Percentiles rank a stretch among this genome's conserved stretches.
phyloP scores from a whole-genome alignment of 2,888 invertebrate species.

The Drosophila barbarae region DNA sequence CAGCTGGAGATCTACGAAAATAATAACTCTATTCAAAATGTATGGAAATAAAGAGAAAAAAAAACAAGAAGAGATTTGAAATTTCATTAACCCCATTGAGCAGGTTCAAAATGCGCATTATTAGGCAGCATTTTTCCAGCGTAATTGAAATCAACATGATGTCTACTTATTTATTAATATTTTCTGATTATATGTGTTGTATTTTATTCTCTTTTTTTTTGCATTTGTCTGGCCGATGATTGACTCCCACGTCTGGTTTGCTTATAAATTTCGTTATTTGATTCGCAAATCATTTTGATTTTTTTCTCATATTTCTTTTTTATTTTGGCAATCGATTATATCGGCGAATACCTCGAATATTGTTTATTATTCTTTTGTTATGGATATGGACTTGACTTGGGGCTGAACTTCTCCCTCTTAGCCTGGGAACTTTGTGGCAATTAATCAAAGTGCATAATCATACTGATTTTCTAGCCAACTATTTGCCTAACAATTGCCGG shows the following conservation, averaged over 20 bases:
- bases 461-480: slow-evolving; percentile 16
- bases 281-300: slow-evolving; percentile 52
- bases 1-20: slow-evolving; percentile 27
- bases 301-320: slow-evolving; percentile 1
- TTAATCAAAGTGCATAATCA: slow-evolving; percentile 65
- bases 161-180: slow-evolving; percentile 63
- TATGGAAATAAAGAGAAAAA: neutral
- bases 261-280: slow-evolving; percentile 49
- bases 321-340: slow-evolving; percentile 54
- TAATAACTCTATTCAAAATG: slow-evolving; percentile 4
- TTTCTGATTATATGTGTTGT: slow-evolving; percentile 25
- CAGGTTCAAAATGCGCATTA: slow-evolving; percentile 50
- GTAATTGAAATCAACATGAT: slow-evolving; percentile 72
- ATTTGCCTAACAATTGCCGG: slow-evolving; percentile 25
- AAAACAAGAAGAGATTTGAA: slow-evolving; percentile 29
- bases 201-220: slow-evolving; percentile 46
- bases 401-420: slow-evolving; percentile 31
- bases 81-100: slow-evolving; percentile 69
- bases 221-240: slow-evolving; percentile 56
- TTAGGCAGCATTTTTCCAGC: slow-evolving; percentile 44
- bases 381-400: slow-evolving; percentile 39
- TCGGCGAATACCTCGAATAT: slow-evolving; percentile 24
- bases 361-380: slow-evolving; percentile 69
- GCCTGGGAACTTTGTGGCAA: slow-evolving; percentile 69
- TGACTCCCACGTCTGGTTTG: slow-evolving; percentile 69